Evolutionary conservation across 2,888 invertebrate genomes (phyloP).

Genomic region (Sepioteuthis lessoniana): DNA sequence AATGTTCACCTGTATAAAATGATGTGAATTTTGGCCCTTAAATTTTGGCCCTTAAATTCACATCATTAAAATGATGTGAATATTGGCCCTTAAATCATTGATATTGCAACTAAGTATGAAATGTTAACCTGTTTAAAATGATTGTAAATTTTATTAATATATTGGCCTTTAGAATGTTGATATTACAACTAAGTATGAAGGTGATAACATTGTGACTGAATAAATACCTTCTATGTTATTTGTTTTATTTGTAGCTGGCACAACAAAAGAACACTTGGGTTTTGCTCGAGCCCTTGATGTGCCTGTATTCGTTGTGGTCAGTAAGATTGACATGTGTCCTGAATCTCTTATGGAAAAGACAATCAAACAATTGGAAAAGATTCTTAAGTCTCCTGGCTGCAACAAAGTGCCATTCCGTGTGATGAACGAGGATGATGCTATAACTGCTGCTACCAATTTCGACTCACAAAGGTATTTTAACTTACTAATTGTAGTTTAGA

Average conservation of each 20-base stretch:
- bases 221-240: not conserved
- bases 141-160: no score
- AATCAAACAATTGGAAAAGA: constrained; percentile 78
- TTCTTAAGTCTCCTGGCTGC: constrained; percentile 82
- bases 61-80: no score
- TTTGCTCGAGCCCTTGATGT: constrained; percentile 79
- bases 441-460: constrained; percentile 84
- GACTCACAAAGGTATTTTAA: constrained; percentile 73
- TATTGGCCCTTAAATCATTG: no score
- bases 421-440: constrained; percentile 82
- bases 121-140: no score
- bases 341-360: constrained; percentile 76
- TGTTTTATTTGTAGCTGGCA: constrained; percentile 74
- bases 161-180: no score
- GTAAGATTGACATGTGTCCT: constrained; percentile 90
- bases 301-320: constrained; percentile 94
- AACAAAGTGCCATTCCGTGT: constrained; percentile 81
- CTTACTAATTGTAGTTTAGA: not conserved
- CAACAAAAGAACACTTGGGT: constrained; percentile 91
- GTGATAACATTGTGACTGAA: no score
- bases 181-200: no score
- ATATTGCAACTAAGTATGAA: no score
- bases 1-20: not conserved
- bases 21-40: no score
- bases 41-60: no score